phyloP scores from a whole-genome alignment of 2,888 invertebrate species.

The Metalampra italica region DNA sequence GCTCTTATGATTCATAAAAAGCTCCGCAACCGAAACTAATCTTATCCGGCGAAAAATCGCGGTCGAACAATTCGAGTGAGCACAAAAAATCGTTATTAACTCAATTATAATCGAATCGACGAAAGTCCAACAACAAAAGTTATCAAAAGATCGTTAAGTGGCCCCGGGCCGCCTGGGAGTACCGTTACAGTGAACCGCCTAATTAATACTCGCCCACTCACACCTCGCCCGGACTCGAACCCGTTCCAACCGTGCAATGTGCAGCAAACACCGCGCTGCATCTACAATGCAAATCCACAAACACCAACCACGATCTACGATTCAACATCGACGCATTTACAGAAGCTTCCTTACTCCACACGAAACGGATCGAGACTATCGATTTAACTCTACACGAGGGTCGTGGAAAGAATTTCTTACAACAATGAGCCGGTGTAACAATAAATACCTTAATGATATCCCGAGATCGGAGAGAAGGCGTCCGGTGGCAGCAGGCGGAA shows the following conservation, averaged over 20 bases:
- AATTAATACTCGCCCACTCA: slow-evolving; percentile 70
- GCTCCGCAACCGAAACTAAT: slow-evolving; percentile 34
- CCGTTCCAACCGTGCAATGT: slow-evolving; percentile 42
- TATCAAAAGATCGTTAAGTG: slow-evolving; percentile 62
- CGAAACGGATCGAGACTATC: slow-evolving; percentile 58
- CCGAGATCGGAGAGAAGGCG: slow-evolving; percentile 73
- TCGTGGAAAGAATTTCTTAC: slow-evolving; percentile 72
- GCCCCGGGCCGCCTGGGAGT: slow-evolving; percentile 31
- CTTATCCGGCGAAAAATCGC: slow-evolving; percentile 35
- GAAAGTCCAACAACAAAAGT: slow-evolving; percentile 48
- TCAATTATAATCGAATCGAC: slow-evolving; percentile 48
- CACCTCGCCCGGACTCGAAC: slow-evolving; percentile 43
- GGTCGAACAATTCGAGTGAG: slow-evolving; percentile 22
- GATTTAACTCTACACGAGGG: slow-evolving; percentile 68
- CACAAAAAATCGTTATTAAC: slow-evolving; percentile 37
- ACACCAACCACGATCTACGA: slow-evolving; percentile 57
- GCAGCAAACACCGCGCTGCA: slow-evolving; percentile 54
- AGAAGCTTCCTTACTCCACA: slow-evolving; percentile 35
- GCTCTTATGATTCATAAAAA: slow-evolving; percentile 20
- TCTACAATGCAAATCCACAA: slow-evolving; percentile 71
- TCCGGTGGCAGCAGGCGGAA: slow-evolving; percentile 62
- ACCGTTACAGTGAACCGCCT: slow-evolving; percentile 55
- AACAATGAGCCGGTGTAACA: slow-evolving; percentile 77
- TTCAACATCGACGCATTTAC: slow-evolving; percentile 46
- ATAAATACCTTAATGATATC: slow-evolving; percentile 80